Conservation (phyloP, 2,888 invertebrate species). For the Dolichomitus sp. region DNA sequence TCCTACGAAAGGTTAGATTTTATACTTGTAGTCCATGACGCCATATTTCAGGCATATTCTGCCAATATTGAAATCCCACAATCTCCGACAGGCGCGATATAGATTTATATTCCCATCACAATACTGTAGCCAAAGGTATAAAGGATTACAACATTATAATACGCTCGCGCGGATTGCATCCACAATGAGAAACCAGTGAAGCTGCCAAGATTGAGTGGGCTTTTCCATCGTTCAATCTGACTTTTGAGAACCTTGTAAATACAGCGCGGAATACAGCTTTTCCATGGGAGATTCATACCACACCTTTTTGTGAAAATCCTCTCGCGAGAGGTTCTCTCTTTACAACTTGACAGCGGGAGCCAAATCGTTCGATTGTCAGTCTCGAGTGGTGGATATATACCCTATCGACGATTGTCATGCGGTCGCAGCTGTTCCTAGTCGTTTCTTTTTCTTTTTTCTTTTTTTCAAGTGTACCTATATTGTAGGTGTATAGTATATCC, state of each 20-base stretch:
- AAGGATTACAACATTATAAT: constrained; percentile 57
- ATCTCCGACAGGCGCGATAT: background rate
- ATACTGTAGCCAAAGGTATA: constrained; percentile 31
- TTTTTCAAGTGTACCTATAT: constrained; percentile 42
- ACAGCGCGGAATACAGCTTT: background rate
- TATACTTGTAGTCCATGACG: background rate
- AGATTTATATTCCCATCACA: constrained; percentile 26
- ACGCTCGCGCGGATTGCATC: constrained; percentile 25
- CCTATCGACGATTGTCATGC: constrained; percentile 64
- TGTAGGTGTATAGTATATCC: constrained; percentile 50
- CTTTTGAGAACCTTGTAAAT: background rate
- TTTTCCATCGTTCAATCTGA: constrained; percentile 6
- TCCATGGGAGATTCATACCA: constrained; percentile 12
- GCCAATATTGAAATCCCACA: constrained; percentile 1
- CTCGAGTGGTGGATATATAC: constrained; percentile 63
- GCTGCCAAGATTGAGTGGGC: constrained; percentile 54
- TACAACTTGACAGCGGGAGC: constrained; percentile 72
- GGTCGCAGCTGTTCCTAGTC: constrained; percentile 68
- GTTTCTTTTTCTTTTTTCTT: constrained; percentile 42
- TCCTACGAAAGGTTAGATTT: background rate
- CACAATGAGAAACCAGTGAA: constrained; percentile 32
- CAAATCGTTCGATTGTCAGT: constrained; percentile 83
- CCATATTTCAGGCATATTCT: background rate
- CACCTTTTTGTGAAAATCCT: constrained; percentile 38
- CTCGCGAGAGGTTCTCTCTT: constrained; percentile 31